phyloP scores from a whole-genome alignment of 1,140 invertebrate species.

The Platyura marginata region DNA sequence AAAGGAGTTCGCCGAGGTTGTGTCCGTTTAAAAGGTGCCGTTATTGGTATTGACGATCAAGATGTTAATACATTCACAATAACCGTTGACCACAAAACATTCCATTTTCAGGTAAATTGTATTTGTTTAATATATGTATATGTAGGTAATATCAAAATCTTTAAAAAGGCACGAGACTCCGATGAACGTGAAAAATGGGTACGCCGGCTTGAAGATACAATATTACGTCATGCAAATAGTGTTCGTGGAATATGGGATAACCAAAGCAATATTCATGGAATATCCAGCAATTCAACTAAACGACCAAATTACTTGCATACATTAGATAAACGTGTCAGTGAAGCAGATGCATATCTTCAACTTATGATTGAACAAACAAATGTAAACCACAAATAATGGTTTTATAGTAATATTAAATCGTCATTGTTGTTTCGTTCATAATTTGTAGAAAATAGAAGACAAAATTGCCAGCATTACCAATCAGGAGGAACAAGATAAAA shows the following conservation, averaged over 20 bases:
- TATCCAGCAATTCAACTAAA: conserved; percentile 22
- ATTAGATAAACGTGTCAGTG: conserved; percentile 80
- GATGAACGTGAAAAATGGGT: conserved; percentile 94
- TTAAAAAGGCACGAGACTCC: conserved; percentile 61
- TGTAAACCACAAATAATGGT: too few relatives aligned
- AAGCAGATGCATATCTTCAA: conserved; percentile 92
- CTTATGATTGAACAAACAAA: conserved; percentile 84
- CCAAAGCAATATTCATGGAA: conserved; percentile 16
- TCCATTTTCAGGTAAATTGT: conserved; percentile 73
- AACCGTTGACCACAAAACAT: conserved; percentile 95
- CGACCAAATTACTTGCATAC: conserved; percentile 20
- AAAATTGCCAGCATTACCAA: background rate
- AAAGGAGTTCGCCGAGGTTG: conserved; percentile 88
- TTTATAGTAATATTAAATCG: too few relatives aligned
- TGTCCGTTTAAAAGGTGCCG: conserved; percentile 80
- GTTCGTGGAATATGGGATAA: conserved; percentile 27
- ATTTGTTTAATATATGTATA: too few relatives aligned
- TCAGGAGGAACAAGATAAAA: background rate
- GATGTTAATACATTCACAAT: conserved; percentile 99
- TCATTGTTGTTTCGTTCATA: too few relatives aligned
- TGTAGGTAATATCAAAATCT: too few relatives aligned
- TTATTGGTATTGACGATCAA: conserved; percentile 97
- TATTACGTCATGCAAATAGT: conserved; percentile 58
- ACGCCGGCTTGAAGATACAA: conserved; percentile 82
- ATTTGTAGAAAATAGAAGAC: background rate